A percentile compares a stretch with the other conserved stretches of the same genome.
Evolutionary conservation across 2,113 vertebrate species (phyloP).

Genomic region (Menura novaehollandiae): DNA sequence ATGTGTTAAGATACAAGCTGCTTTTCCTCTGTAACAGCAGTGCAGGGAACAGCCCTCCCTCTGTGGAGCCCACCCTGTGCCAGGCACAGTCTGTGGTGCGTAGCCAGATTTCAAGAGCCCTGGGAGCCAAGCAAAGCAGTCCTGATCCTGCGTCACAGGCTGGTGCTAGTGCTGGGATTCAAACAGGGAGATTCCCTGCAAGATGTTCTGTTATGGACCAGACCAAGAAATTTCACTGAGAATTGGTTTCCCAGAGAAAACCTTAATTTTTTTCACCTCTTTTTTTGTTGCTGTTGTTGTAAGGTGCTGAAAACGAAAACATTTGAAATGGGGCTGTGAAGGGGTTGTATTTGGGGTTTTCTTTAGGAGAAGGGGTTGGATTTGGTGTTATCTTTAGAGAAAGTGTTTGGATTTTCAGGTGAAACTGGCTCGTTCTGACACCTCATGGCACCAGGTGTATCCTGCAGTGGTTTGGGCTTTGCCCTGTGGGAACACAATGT

Average conservation of each 20-base stretch:
- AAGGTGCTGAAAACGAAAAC: background rate
- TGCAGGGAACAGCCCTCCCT: background rate
- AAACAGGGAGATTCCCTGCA: background rate
- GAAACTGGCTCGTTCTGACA: background rate
- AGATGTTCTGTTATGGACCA: background rate
- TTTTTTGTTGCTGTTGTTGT: background rate
- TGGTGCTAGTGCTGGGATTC: background rate
- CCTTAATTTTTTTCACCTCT: background rate
- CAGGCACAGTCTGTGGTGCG: background rate
- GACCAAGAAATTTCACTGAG: background rate
- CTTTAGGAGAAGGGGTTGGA: background rate
- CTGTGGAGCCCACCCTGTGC: background rate
- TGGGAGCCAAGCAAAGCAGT: background rate
- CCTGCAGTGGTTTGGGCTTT: background rate
- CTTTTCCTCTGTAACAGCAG: background rate
- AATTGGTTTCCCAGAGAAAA: background rate
- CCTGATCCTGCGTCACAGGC: background rate
- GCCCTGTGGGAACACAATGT: accelerated
- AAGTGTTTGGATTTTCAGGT: background rate
- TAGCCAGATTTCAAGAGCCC: background rate
- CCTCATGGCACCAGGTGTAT: background rate
- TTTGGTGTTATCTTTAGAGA: background rate
- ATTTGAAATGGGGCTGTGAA: background rate
- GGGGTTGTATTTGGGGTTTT: background rate
- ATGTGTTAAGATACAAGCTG: background rate